Base-by-base conservation (phyloP, 2,797 vertebrate genomes). In the Steatocranus sp. region DNA sequence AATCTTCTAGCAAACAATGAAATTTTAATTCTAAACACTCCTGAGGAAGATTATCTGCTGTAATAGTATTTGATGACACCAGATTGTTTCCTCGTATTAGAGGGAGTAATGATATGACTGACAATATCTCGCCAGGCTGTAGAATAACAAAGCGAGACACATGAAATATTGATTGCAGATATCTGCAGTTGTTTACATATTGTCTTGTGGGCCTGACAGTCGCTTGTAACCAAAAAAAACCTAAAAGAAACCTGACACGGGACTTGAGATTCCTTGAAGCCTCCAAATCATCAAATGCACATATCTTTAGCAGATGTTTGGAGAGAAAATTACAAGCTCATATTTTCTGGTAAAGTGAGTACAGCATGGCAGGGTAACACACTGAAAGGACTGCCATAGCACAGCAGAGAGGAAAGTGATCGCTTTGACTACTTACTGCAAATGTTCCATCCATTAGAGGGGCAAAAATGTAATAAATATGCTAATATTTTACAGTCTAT, bases 41-140 rank as follows among this genome's bases (percentile, higher is more conserved):
- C 89, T 79, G 88, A 94, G 91, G 91, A 93, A 87, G 88, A 88
- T 94, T 93, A 93, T 90, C 87, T 73, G 34, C 88, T 86, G 84
- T 95, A 93, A 95, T 93, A 93, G 93, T 92, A 94, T 95, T 93
- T 91, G 92, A 95, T 94, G 87, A 92, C 89, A 90, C 83, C 90
- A 94, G 91, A 96, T 93, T 95, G 94, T 95, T 95, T 95, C 92
- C 94, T 90, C 87, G 88, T 90, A 94, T 95, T 93, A 94, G 82
- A 87, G 74, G 78, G 80, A 88, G 89, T 89, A 94, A 95, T 92
- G 87, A 95, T 91, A 90, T 93, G 92, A 95, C 89, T 93, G 93
- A 94, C 89, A 94, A 93, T 92, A 93, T 92, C 89, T 91, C 86
- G 87, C 85, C 90, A 94, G 91, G 89, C 83, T 91, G 88, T 78